Evolutionary conservation across 2,113 vertebrate species (phyloP), one percentile per base, ranked within the genome.

Genomic region (Todiramphus chloris): DNA sequence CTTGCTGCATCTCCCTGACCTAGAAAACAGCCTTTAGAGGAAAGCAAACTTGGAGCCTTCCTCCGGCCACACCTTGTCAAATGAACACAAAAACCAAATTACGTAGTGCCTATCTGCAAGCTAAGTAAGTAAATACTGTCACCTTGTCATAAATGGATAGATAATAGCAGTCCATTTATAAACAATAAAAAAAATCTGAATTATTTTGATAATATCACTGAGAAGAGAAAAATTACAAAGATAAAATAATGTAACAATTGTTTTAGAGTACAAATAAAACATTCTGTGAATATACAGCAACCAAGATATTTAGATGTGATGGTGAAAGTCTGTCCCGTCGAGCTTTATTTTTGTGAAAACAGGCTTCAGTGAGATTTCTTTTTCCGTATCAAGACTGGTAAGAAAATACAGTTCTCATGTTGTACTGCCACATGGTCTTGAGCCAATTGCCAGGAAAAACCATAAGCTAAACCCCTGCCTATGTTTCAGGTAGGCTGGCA

Each of bases 91-190:
- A 56, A 70, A 74, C 2, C 13, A 67, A 48, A 80, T 64, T 68
- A 21, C 39, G 43, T 56, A 20, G 25, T 90, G 75, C 64, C 74
- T 94, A 66, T 62, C 63, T 86, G 89, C 87, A 95, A 96, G 72
- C 77, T 74, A 55, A 43, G 11, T 92, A 64, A 88, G 83, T 87
- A 87, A 95, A 90, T 66, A 70, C 68, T 92, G 56, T 94, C 73
- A 87, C 89, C 48, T 81, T 92, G 76, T 95, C 91, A 89, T 86
- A 94, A 94, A 78, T 87, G 48, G 93, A 85, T 77, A 63, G 59
- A 62, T 95, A 96, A 83, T 63, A 94, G 72, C 59, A 78, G 85
- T 89, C 92, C 92, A 93, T 94, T 96, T 97, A 78, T 89, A 93
- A 93, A 96, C 88, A 96, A 83, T 48, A 75, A 83, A 93, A 95